A percentile compares a stretch with the other conserved stretches of the same genome.
These are phyloP conservation scores for Dallia pectoralis DNA, from an alignment of 2,797 vertebrate genomes.

Conservation along the genomic window DNA sequence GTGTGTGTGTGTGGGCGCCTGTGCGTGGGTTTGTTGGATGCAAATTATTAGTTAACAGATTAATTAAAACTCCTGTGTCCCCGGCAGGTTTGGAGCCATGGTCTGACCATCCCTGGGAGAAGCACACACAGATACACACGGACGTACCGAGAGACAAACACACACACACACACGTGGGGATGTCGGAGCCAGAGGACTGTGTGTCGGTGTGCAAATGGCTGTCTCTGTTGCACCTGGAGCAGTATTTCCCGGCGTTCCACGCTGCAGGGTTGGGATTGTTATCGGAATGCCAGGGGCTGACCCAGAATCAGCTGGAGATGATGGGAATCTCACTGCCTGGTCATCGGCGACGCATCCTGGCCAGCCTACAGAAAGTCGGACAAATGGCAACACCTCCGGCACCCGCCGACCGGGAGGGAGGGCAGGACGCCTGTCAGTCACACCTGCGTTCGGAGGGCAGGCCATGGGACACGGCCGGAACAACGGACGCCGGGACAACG, in stretches of 20 bases:
- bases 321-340: constrained; percentile 85
- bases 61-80: not conserved
- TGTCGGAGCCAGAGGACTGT: constrained; percentile 55
- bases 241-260: constrained; percentile 79
- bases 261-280: constrained; percentile 63
- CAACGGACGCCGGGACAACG: not conserved
- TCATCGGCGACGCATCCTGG: constrained; percentile 87
- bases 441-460: not conserved
- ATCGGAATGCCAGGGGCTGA: constrained; percentile 78
- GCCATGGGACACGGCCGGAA: not conserved
- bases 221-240: constrained; percentile 81
- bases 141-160: constrained; percentile 9
- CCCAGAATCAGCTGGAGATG: constrained; percentile 64
- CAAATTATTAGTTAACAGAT: not conserved
- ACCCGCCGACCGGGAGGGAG: constrained; percentile 26
- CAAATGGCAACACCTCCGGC: constrained; percentile 31
- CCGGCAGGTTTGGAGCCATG: constrained; percentile 31
- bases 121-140: not conserved
- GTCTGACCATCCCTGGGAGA: constrained; percentile 34
- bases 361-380: constrained; percentile 76
- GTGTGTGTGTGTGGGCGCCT: no score
- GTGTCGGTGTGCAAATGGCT: constrained; percentile 81
- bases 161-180: constrained; percentile 9
- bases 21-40: not conserved
- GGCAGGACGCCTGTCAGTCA: not conserved